Evolutionary conservation across 2,888 invertebrate genomes (phyloP).

Genomic region (Masnerella sp.): DNA sequence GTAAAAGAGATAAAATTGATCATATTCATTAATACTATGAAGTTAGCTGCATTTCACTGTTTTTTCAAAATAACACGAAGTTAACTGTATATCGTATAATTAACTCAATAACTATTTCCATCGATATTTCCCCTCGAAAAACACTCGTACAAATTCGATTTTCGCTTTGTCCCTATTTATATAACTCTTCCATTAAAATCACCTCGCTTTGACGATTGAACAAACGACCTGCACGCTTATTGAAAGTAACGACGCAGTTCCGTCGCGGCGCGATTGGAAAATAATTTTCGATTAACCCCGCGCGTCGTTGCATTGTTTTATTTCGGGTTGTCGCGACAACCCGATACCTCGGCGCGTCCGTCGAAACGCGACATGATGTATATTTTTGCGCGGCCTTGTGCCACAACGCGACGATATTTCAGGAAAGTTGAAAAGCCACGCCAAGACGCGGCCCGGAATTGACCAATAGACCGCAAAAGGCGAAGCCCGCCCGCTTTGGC

Average conservation of each 20-base stretch:
- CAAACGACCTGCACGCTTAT: constrained; percentile 54
- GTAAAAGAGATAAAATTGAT: no score
- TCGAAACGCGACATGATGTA: constrained; percentile 46
- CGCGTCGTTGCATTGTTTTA: constrained; percentile 56
- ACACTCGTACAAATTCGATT: no score
- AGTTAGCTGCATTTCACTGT: no score
- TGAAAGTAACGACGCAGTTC: constrained; percentile 57
- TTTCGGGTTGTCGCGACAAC: constrained; percentile 43
- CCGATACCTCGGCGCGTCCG: constrained; percentile 31
- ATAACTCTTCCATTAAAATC: constrained; percentile 44
- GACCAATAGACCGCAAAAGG: constrained; percentile 49
- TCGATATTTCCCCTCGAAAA: no score
- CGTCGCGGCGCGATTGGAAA: constrained; percentile 57
- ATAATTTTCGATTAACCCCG: constrained; percentile 58
- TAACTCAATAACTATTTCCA: no score
- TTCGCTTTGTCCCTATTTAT: constrained; percentile 27
- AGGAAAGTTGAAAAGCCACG: constrained; percentile 53
- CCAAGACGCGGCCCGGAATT: constrained; percentile 46
- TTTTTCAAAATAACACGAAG: no score
- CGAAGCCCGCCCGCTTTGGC: constrained; percentile 14
- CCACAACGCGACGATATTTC: constrained; percentile 55
- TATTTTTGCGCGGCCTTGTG: constrained; percentile 58
- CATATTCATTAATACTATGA: no score
- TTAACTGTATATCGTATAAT: no score
- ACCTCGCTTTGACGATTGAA: constrained; percentile 36